These are phyloP conservation scores for Tetranychus truncatus DNA, from an alignment of 2,888 invertebrate genomes.

Conservation along the genomic window DNA sequence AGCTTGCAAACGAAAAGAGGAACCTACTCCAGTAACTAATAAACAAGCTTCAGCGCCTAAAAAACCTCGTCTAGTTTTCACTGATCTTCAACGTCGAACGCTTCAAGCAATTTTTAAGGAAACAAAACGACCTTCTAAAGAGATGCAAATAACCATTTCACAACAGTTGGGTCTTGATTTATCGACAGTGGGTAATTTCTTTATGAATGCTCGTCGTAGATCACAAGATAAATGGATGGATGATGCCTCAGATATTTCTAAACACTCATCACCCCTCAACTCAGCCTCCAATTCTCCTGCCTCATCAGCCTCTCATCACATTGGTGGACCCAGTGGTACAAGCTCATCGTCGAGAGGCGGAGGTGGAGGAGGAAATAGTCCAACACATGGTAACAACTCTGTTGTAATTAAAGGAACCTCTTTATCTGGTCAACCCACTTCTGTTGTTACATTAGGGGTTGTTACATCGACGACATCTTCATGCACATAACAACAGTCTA, in stretches of 20 bases:
- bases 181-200: slow-evolving; percentile 96
- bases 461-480: slow-evolving; percentile 2
- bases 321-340: slow-evolving; percentile 4
- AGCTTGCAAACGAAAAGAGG: slow-evolving; percentile 94
- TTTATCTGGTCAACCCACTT: neutral
- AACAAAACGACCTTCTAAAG: slow-evolving; percentile 95
- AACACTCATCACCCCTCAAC: neutral
- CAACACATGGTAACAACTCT: neutral
- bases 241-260: slow-evolving; percentile 42
- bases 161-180: slow-evolving; percentile 88
- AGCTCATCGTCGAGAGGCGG: slow-evolving; percentile 3
- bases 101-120: slow-evolving; percentile 99
- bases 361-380: neutral
- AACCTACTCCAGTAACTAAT: slow-evolving; percentile 31
- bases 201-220: slow-evolving; percentile 97
- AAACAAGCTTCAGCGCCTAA: slow-evolving; percentile 52
- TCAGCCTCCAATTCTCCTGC: slow-evolving; percentile 12
- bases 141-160: slow-evolving; percentile 98
- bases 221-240: slow-evolving; percentile 85
- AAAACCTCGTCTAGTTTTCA: slow-evolving; percentile 99
- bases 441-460: slow-evolving; percentile 6
- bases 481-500: slow-evolving; percentile 3
- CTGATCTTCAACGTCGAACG: slow-evolving; percentile 98
- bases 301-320: slow-evolving; percentile 9
- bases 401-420: neutral